Evolutionary conservation across 37 sponge, comb jelly and placozoan species (phyloP), one percentile per base, ranked within the genome.

Genomic region (Cliona cf. orientalis): DNA sequence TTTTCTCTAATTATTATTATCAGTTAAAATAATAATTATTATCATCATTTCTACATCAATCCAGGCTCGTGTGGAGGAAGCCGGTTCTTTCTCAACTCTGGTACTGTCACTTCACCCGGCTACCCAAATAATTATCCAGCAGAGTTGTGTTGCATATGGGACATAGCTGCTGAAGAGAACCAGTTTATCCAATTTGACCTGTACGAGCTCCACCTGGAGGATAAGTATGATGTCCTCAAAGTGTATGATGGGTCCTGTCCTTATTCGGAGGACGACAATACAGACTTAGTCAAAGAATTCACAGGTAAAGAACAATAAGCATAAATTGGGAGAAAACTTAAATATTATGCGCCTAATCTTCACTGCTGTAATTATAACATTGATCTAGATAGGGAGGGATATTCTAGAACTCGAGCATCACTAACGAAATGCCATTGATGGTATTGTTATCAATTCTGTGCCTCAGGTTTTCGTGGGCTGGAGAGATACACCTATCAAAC

Each of bases 1-100:
- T n/a, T n/a, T n/a, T n/a, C n/a, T n/a, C n/a, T n/a, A n/a, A n/a
- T n/a, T n/a, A n/a, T 17, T 49, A 11, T 49, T 49, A 17, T 49
- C 55, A 49, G 11, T 17, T 49, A 49, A 19, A 35, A 25, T 69
- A 19, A 35, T 34, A 42, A 69, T 42, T 36, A 12, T 31, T 9
- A 0, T 55, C 28, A 31, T 28, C 2, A 2, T 34, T 3, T 31
- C 5, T 71, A 11, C 44, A 3, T 44, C 5, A 28, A 2, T 71
- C 6, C 44, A 87, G 88, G 82, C 7, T 81, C 69, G 23, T 87
- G 88, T 80, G 88, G 88, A 5, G 70, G 75, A 2, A 42, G 5
- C n/a, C 33, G 4, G 46, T 75, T 31, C 46, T n/a, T 45, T 4
- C 44, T 28, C 22, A 74, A 74, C 28, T 28, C 32, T 26, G 65